A percentile compares a stretch with the other conserved stretches of the same genome.
phyloP scores from a whole-genome alignment of 1,140 invertebrate species.

The Cepaea nemoralis region DNA sequence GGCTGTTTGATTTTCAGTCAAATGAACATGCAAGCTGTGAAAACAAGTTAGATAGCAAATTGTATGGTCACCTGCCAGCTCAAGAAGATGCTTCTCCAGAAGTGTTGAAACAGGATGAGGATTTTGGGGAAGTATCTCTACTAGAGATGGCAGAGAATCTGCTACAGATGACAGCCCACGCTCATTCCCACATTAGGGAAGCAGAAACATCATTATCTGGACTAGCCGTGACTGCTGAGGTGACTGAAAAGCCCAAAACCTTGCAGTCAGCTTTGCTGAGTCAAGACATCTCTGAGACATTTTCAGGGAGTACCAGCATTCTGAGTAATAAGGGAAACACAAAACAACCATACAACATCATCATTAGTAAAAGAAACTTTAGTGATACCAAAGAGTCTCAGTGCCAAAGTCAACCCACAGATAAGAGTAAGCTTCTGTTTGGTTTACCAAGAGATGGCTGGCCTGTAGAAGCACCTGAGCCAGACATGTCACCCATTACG shows the following conservation, averaged over 20 bases:
- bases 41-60: neutral
- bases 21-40: neutral
- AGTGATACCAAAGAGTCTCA: neutral
- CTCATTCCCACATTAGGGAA: conserved; percentile 40
- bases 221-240: neutral
- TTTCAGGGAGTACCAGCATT: neutral
- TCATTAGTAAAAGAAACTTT: neutral
- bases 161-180: conserved; percentile 51
- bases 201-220: conserved; percentile 2
- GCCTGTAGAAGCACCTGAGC: neutral
- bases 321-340: neutral
- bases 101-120: neutral
- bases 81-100: neutral
- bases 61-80: neutral
- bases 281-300: neutral
- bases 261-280: neutral
- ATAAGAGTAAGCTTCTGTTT: neutral
- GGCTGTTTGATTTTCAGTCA: neutral
- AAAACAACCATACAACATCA: neutral
- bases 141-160: conserved; percentile 54
- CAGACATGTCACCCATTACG: neutral
- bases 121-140: conserved; percentile 37
- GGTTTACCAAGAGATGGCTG: conserved; percentile 13
- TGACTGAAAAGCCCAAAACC: neutral
- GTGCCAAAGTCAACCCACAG: neutral